These are phyloP conservation scores for Hyles lineata DNA, from an alignment of 2,888 invertebrate genomes.

Conservation along the genomic window DNA sequence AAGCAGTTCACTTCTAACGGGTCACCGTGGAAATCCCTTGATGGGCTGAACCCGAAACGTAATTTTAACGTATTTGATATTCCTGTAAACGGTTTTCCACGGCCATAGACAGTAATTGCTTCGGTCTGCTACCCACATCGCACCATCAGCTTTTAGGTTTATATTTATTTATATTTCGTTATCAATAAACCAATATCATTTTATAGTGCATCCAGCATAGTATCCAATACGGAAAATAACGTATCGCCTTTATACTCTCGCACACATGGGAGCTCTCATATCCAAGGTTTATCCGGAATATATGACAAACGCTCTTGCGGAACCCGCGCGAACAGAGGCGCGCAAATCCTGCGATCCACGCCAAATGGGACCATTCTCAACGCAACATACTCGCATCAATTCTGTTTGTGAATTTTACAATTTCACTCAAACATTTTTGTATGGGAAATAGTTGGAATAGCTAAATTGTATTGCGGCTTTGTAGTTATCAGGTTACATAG, in stretches of 20 bases:
- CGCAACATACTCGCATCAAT: conserved; percentile 9
- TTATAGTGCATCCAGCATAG: neutral
- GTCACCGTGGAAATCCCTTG: too few relatives aligned
- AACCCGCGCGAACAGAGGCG: neutral
- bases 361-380: conserved; percentile 1
- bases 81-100: too few relatives aligned
- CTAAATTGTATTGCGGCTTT: neutral
- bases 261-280: conserved; percentile 12
- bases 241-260: neutral
- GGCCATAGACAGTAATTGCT: too few relatives aligned
- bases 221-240: neutral
- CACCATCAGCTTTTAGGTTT: too few relatives aligned
- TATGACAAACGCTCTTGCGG: conserved; percentile 12
- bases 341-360: conserved; percentile 10
- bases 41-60: too few relatives aligned
- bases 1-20: too few relatives aligned
- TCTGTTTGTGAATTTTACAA: conserved; percentile 11
- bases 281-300: conserved; percentile 24
- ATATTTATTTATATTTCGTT: too few relatives aligned
- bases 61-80: too few relatives aligned
- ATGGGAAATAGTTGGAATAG: neutral
- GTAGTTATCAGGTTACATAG: neutral
- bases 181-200: too few relatives aligned
- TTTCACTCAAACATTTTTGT: neutral
- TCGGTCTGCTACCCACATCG: too few relatives aligned